phyloP scores from a whole-genome alignment of 2,113 vertebrate genomes.

The Microcebus tavaratra region DNA sequence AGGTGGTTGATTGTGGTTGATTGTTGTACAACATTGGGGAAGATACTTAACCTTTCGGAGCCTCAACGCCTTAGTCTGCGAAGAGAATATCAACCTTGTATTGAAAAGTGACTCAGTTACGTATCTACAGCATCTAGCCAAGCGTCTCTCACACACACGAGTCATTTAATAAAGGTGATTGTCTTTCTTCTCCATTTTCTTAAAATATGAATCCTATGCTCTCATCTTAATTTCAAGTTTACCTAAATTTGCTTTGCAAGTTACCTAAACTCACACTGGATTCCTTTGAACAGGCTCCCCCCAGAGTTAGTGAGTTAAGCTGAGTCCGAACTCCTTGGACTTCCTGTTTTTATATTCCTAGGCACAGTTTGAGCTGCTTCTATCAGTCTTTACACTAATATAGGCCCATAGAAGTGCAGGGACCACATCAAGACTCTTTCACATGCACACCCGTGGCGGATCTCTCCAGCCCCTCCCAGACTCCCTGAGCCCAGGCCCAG shows the following conservation, averaged over 20 bases:
- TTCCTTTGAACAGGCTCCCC: background rate
- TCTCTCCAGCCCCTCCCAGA: fast-evolving
- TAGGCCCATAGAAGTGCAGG: background rate
- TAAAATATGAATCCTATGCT: background rate
- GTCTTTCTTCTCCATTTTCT: background rate
- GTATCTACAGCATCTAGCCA: too few species aligned
- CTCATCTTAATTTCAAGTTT: background rate
- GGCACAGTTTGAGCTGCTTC: background rate
- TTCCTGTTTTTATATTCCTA: background rate
- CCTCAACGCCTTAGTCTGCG: background rate
- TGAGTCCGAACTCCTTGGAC: background rate
- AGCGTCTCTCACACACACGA: background rate
- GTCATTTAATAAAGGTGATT: background rate
- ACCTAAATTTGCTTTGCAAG: background rate
- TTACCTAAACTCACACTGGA: background rate
- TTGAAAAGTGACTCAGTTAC: background rate
- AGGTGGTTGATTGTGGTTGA: background rate
- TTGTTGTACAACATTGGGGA: background rate
- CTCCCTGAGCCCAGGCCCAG: fast-evolving
- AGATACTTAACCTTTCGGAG: background rate
- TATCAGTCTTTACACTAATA: background rate
- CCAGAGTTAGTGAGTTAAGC: background rate
- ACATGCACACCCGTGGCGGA: too few species aligned
- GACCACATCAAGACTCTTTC: background rate
- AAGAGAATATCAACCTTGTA: background rate